Evolutionary conservation across 2,113 vertebrate genomes (phyloP), one percentile per base, ranked within the genome.

Genomic region (Sylvietta virens): DNA sequence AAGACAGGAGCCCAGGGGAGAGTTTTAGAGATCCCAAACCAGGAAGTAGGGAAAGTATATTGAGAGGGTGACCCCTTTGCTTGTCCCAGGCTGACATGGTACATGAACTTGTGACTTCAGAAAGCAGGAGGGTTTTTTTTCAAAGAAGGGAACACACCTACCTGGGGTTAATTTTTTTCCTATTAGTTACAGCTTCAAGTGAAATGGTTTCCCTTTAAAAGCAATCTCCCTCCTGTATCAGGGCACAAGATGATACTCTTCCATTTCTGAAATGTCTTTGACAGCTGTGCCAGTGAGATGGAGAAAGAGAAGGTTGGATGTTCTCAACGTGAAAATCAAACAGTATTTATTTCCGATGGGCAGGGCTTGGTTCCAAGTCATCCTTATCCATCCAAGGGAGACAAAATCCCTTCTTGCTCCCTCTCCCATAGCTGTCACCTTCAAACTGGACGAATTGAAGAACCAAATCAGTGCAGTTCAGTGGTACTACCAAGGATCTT

Each of bases 21-120:
- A 24, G 10, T 51, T 81, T 33, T 8, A 27, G 67, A 81, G 45
- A 60, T 83, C 14, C 17, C 44, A 64, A 53, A 24, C 12, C 9
- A 33, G 39, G 51, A 35, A 35, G 7, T 2, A 44, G 1, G 3
- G 21, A 30, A 35, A 40, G 11, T 37, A 2, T 22, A 28, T 9
- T 15, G 53, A 33, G 47, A 28, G 33, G 13, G 22, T 2, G 1
- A 61, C 7, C 13, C 17, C 14, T 51, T 83, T 1, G 1, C 40
- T 47, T 15, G 10, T 39, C 24, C 0, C 1, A 45, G 53, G 66
- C 27, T 56, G 72, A 37, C 9, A 2, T 0, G 2, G 18, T 39
- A 5, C 4, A 0, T 35, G 45, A 66, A 45, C 16, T 33, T 66
- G 27, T 7, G 57, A 31, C 20, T 73, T 79, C 6, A 47, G 64